Conservation (phyloP, 2,113 vertebrate genomes). For the Perccottus glenii region DNA sequence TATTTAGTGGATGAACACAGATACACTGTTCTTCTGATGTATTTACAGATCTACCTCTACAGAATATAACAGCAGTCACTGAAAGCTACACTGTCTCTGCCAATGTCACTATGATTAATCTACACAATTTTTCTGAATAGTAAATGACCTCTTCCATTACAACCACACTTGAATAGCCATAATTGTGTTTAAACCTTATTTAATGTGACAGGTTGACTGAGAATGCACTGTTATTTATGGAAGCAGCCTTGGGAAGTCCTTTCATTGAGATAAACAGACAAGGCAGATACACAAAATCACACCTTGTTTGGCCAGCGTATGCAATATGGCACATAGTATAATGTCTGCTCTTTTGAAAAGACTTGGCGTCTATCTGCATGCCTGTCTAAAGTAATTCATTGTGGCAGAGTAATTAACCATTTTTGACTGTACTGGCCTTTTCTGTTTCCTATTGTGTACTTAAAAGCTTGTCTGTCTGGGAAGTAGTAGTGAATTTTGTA, state of each 20-base stretch:
- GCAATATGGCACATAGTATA: not conserved
- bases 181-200: slow-evolving; percentile 6
- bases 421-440: not conserved
- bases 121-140: not conserved
- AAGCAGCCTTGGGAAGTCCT: not conserved
- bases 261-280: slow-evolving; percentile 9
- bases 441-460: not conserved
- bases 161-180: not conserved
- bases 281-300: not conserved
- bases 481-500: too few relatives aligned
- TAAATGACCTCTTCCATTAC: not conserved
- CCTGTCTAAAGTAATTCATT: not conserved
- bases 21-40: too few relatives aligned
- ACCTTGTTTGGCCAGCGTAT: not conserved
- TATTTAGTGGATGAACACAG: too few relatives aligned
- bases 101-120: not conserved
- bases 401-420: not conserved
- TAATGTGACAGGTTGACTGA: slow-evolving; percentile 15
- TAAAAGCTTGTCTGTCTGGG: slow-evolving; percentile 4
- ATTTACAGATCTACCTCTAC: not conserved
- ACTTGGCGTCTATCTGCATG: not conserved
- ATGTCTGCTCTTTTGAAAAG: not conserved
- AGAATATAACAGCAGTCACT: not conserved
- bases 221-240: slow-evolving; percentile 7
- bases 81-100: not conserved